Percentiles rank a stretch among this genome's conserved stretches.
These are phyloP conservation scores for Psix sp. DNA, from an alignment of 1,140 invertebrate species.

Conservation along the genomic window DNA sequence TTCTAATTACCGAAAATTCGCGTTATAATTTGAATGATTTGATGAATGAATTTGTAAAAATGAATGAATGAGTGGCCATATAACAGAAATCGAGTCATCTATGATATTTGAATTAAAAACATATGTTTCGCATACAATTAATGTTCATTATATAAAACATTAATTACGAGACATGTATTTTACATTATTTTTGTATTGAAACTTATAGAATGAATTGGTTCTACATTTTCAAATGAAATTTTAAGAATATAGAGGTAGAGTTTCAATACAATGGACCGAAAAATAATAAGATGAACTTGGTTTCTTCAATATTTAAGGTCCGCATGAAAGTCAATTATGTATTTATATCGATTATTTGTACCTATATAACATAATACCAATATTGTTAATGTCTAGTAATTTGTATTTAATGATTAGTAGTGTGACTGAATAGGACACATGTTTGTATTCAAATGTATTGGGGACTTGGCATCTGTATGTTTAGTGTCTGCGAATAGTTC, in stretches of 20 bases:
- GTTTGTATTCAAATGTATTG: conserved; percentile 60
- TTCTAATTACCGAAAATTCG: conserved; percentile 30
- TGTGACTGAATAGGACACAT: conserved; percentile 64
- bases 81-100: conserved; percentile 21
- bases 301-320: conserved; percentile 25
- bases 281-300: conserved; percentile 23
- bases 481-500: no score
- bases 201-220: conserved; percentile 2
- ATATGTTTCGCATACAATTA: no score
- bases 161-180: conserved; percentile 9
- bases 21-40: conserved; percentile 26
- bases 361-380: conserved; percentile 24
- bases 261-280: conserved; percentile 35
- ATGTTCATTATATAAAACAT: background rate
- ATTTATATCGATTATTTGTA: conserved; percentile 47
- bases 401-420: conserved; percentile 50
- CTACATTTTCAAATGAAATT: no score
- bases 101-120: no score
- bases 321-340: conserved; percentile 53
- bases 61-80: background rate
- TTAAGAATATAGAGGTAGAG: background rate
- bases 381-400: conserved; percentile 27
- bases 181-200: conserved; percentile 28
- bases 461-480: conserved; percentile 32
- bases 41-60: background rate